Conservation (phyloP, 1,140 invertebrate species). For the Anastatus disparis region DNA sequence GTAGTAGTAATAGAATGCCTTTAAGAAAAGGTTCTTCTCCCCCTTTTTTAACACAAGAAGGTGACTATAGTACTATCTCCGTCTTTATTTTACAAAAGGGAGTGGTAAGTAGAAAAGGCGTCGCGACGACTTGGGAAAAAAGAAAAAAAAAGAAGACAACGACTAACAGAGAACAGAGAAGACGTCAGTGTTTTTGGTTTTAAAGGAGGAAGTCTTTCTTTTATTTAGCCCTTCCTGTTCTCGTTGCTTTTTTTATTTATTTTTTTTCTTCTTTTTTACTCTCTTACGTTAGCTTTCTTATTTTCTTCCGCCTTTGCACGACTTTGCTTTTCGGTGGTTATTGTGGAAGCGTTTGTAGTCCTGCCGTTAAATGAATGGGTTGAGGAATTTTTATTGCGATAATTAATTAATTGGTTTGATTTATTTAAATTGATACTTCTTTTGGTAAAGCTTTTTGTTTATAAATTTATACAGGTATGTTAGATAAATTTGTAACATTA, state of each 20-base stretch:
- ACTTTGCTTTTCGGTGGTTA: not conserved
- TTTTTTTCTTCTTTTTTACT: not conserved
- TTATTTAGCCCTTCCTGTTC: constrained; percentile 38
- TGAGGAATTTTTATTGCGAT: no score
- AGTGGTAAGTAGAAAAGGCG: not conserved
- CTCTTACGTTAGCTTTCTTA: not conserved
- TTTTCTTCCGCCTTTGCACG: not conserved
- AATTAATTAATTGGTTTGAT: no score
- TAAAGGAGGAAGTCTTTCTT: constrained; percentile 57
- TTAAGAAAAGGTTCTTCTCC: constrained; percentile 58
- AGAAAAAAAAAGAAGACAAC: constrained; percentile 17
- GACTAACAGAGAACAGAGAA: constrained; percentile 32
- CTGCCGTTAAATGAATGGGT: not conserved
- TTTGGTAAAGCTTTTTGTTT: no score
- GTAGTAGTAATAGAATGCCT: no score
- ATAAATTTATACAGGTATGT: no score
- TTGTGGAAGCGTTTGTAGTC: not conserved
- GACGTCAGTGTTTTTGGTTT: constrained; percentile 52
- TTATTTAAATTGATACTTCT: no score
- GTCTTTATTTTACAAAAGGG: constrained; percentile 41
- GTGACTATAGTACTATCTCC: constrained; percentile 60
- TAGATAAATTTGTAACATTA: no score
- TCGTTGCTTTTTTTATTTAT: not conserved
- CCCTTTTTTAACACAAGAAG: no score
- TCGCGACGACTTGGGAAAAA: not conserved